phyloP scores from a whole-genome alignment of 2,113 vertebrate genomes.

The Ifrita kowaldi region DNA sequence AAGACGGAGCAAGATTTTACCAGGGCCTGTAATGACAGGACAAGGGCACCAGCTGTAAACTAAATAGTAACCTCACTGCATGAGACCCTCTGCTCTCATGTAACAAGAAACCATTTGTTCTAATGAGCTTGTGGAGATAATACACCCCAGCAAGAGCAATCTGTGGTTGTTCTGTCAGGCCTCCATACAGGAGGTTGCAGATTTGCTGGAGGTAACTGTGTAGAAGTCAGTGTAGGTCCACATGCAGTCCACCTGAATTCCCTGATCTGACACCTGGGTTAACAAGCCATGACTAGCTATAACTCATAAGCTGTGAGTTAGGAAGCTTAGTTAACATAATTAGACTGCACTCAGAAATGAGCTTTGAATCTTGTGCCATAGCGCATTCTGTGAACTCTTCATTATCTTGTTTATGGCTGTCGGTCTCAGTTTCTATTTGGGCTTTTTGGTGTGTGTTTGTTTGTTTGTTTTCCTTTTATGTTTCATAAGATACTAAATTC shows the following conservation, averaged over 20 bases:
- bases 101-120: neutral
- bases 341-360: neutral
- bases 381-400: neutral
- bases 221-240: neutral
- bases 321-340: neutral
- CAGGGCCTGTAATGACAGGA: neutral
- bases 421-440: neutral
- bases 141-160: neutral
- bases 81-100: neutral
- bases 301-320: neutral
- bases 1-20: neutral
- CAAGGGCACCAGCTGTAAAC: neutral
- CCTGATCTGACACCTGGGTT: neutral
- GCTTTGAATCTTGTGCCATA: neutral
- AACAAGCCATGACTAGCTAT: neutral
- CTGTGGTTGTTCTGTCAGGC: neutral
- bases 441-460: neutral
- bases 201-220: neutral
- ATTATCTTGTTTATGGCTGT: neutral
- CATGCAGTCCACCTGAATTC: neutral
- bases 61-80: neutral
- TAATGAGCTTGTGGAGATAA: neutral
- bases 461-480: neutral
- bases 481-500: neutral
- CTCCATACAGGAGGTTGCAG: neutral